A percentile compares a stretch with the other conserved stretches of the same genome.
Conservation (phyloP, 2,113 vertebrate species). For the Phylloscopus whistleri region DNA sequence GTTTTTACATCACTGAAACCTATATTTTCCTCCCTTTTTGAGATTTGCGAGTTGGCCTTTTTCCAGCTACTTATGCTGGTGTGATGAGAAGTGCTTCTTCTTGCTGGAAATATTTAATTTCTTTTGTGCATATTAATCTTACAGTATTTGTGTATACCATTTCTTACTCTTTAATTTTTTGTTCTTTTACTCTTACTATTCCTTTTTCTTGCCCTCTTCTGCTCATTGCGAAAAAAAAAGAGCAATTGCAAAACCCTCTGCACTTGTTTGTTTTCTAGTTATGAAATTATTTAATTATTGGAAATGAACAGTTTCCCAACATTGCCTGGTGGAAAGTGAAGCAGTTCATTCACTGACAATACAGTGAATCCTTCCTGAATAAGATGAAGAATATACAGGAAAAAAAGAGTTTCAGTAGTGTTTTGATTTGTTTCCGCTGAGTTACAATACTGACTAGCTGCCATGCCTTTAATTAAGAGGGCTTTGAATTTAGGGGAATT, state of each 20-base stretch:
- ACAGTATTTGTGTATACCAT: background rate
- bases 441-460: background rate
- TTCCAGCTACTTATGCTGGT: background rate
- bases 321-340: background rate
- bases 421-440: background rate
- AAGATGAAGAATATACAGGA: background rate
- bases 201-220: background rate
- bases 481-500: background rate
- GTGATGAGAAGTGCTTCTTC: background rate
- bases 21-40: background rate
- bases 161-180: background rate
- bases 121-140: background rate
- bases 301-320: background rate
- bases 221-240: background rate
- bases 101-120: background rate
- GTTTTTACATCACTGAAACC: background rate
- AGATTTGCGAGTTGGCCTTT: background rate
- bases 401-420: background rate
- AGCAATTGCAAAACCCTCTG: background rate
- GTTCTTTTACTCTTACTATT: background rate
- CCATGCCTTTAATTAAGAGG: background rate
- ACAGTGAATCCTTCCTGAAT: background rate
- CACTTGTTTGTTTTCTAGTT: background rate
- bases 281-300: background rate
- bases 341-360: accelerated